Evolutionary conservation across 2,888 invertebrate species (phyloP).

Genomic region (Andrena praecox): DNA sequence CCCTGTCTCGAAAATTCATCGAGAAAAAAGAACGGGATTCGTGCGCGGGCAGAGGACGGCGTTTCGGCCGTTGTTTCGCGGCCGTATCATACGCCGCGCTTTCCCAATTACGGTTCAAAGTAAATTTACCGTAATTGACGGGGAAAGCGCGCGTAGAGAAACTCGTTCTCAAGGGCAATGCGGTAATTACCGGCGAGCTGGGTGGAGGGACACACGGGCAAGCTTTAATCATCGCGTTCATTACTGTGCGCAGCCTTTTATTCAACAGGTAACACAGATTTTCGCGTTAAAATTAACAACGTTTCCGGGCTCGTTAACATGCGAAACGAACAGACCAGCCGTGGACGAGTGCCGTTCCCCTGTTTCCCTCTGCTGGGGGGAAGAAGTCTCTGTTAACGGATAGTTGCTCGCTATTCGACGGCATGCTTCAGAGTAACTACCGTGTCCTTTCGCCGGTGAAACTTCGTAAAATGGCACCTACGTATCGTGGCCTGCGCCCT

Average conservation of each 20-base stretch:
- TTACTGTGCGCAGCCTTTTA: constrained; percentile 57
- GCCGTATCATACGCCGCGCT: constrained; percentile 33
- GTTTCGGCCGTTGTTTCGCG: constrained; percentile 25
- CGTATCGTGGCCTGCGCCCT: background rate
- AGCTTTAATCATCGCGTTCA: constrained; percentile 68
- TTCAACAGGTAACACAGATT: constrained; percentile 69
- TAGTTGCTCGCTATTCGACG: background rate
- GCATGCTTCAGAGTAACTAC: background rate
- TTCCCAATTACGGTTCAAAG: constrained; percentile 45
- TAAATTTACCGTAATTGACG: constrained; percentile 60
- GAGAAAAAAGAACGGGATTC: background rate
- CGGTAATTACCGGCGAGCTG: constrained; percentile 53
- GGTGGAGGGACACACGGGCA: constrained; percentile 44
- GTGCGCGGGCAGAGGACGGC: background rate
- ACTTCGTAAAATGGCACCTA: background rate
- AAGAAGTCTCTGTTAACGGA: constrained; percentile 21
- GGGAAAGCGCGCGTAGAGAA: constrained; percentile 13
- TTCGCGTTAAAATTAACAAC: constrained; percentile 63
- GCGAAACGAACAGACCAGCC: constrained; percentile 10
- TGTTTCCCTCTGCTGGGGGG: background rate
- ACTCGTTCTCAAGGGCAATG: constrained; percentile 55
- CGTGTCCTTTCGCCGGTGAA: background rate
- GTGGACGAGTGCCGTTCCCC: background rate
- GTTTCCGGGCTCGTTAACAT: constrained; percentile 56
- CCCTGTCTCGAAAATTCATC: constrained; percentile 16